These are phyloP conservation scores for Myrmophylax atrothorax DNA, from an alignment of 2,113 vertebrate species.

Conservation along the genomic window DNA sequence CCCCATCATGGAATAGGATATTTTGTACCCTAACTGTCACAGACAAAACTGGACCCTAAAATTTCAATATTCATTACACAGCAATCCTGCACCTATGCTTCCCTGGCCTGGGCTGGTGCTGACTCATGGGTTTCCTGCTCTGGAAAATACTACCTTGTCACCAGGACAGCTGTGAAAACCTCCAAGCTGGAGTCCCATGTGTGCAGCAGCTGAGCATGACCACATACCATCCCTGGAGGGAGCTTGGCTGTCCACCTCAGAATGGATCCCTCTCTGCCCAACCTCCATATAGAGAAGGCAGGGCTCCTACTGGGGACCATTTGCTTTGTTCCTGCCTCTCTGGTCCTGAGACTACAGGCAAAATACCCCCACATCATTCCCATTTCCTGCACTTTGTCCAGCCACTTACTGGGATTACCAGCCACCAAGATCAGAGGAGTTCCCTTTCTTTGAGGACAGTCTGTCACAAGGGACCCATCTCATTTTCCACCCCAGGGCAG, in stretches of 20 bases:
- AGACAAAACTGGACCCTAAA: neutral
- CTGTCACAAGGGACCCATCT: neutral
- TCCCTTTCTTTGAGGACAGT: neutral
- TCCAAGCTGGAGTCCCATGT: neutral
- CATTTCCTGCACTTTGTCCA: neutral
- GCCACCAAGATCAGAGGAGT: neutral
- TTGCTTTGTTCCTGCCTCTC: neutral
- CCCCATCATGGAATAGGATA: neutral
- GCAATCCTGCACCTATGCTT: neutral
- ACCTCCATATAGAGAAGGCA: rapidly evolving
- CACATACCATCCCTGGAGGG: neutral
- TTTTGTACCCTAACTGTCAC: neutral
- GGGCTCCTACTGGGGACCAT: neutral
- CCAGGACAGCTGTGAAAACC: neutral
- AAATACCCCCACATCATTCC: neutral
- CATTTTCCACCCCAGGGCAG: neutral
- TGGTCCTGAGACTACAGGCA: neutral
- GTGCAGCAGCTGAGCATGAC: neutral
- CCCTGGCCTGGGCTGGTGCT: neutral
- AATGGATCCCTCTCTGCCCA: neutral
- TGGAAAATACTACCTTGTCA: neutral
- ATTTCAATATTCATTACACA: neutral
- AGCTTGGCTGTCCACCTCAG: neutral
- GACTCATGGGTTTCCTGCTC: neutral
- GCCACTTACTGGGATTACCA: neutral